Evolutionary conservation across 2,888 invertebrate genomes (phyloP), one percentile per base, ranked within the genome.

Genomic region (Sphaerophoria rueppellii): DNA sequence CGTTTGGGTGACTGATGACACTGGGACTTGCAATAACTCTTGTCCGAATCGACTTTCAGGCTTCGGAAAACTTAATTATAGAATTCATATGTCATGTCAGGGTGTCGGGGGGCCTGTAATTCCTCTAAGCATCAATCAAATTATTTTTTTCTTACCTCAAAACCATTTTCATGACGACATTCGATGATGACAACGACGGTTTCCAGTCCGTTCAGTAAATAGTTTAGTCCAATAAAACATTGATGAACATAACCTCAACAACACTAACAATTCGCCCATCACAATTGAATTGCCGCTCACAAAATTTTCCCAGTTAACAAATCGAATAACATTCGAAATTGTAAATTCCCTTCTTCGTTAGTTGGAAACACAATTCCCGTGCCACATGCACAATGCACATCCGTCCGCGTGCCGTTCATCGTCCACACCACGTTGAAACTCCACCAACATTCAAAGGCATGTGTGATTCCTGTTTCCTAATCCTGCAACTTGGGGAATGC

Each of bases 291-390:
- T 40, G 16, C 16, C 57, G 1, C 5, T 40, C 3, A 58, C 12
- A 14, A 69, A 54, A 46, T 63, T 48, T 50, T 70, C 16, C 67
- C 61, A 61, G 55, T 78, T 69, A 73, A 82, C 78, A 78, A 80
- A 76, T 80, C 72, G 75, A 75, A 75, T 76, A 55, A 71, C 75
- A 69, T 85, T 73, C 61, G 46, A 75, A 74, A 58, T 70, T 34
- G 57, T 46, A 70, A 34, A 63, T 83, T 60, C 67, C 71, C 67
- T 71, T 67, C 60, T 75, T 60, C 79, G 71, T 61, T 52, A 67
- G 40, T 24, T 24, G 7, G 52, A 50, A 40, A 63, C 48, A 63
- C 63, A 48, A 50, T 63, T 63, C 50, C 63, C 35, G 48, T 63
- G 35, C 34, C 40, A 50, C 16, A 61, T 24, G 24, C 24, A 24